Evolutionary conservation across 2,113 vertebrate species (phyloP), one percentile per base, ranked within the genome.

Genomic region (Pteruthius melanotis): DNA sequence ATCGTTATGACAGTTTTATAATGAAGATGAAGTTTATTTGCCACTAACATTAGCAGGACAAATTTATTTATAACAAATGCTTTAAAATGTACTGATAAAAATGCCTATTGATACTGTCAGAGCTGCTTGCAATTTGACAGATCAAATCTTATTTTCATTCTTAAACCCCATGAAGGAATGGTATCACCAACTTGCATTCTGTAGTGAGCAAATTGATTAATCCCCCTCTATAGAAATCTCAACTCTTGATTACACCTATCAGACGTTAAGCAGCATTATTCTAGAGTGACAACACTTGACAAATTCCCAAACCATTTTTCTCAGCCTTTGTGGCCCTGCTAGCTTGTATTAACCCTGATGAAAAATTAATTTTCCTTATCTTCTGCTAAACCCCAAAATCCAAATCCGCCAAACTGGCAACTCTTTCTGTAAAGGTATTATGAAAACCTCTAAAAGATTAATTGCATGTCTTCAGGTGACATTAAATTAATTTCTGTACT

Each of bases 281-380:
- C 98, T 97, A 97, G 97, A 98, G 98, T 98, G 98, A 99, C 98
- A 98, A 98, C 98, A 98, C 98, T 98, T 99, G 98, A 98, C 98
- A 98, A 98, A 98, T 98, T 98, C 98, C 98, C 98, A 98, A 97
- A 97, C 98, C 98, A 97, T 97, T 98, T 97, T 97, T 96, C 98
- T 95, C 97, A 96, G 98, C 98, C 98, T 99, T 99, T 99, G 99
- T 99, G 98, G 98, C 97, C 97, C 95, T 96, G 94, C 98, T 98
- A 98, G 98, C 98, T 98, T 98, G 98, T 98, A 99, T 99, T 99
- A 99, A 98, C 98, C 98, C 98, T 98, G 98, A 99, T 99, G 99
- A 99, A 99, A 99, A 99, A 99, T 99, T 99, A 99, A 99, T 99
- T 99, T 99, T 98, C 98, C 99, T 99, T 99, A 99, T 99, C 99